phyloP scores from a whole-genome alignment of 2,113 vertebrate species.

The Argyrosomus japonicus region DNA sequence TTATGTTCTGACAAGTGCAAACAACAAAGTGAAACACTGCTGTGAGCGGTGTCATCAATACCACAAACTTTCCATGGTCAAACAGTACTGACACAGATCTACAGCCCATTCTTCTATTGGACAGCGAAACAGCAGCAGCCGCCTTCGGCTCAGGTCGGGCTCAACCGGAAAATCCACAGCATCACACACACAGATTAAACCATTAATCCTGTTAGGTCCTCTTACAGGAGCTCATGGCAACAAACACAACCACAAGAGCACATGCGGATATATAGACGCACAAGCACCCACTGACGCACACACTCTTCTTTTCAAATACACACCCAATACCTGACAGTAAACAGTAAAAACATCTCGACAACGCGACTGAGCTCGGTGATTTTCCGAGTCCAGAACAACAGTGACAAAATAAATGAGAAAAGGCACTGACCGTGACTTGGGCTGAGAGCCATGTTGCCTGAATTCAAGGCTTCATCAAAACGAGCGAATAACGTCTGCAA shows the following conservation, averaged over 20 bases:
- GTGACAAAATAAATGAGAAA: constrained; percentile 38
- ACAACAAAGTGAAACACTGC: constrained; percentile 31
- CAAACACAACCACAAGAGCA: constrained; percentile 51
- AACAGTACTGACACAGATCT: constrained; percentile 7
- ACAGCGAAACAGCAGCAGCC: background rate
- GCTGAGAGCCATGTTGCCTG: constrained; percentile 93
- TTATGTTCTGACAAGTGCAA: background rate
- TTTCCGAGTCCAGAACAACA: background rate
- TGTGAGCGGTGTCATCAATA: background rate
- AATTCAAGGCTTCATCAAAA: constrained; percentile 96
- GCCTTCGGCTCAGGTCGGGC: constrained; percentile 30
- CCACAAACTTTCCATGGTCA: constrained; percentile 4
- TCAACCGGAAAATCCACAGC: constrained; percentile 24
- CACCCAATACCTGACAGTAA: constrained; percentile 1
- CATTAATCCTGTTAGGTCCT: constrained; percentile 75
- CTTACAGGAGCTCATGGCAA: constrained; percentile 68
- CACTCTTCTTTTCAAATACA: constrained; percentile 26
- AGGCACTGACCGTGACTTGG: constrained; percentile 88
- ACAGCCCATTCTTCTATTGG: constrained; percentile 4
- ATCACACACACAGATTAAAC: constrained; percentile 49
- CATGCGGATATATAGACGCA: constrained; percentile 47
- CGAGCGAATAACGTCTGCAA: constrained; percentile 93
- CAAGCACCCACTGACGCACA: background rate
- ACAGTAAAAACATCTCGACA: constrained; percentile 21
- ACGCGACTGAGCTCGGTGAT: constrained; percentile 20